A percentile compares a stretch with the other conserved stretches of the same genome.
phyloP scores from a whole-genome alignment of 2,113 vertebrate genomes.

The Vimba vimba region DNA sequence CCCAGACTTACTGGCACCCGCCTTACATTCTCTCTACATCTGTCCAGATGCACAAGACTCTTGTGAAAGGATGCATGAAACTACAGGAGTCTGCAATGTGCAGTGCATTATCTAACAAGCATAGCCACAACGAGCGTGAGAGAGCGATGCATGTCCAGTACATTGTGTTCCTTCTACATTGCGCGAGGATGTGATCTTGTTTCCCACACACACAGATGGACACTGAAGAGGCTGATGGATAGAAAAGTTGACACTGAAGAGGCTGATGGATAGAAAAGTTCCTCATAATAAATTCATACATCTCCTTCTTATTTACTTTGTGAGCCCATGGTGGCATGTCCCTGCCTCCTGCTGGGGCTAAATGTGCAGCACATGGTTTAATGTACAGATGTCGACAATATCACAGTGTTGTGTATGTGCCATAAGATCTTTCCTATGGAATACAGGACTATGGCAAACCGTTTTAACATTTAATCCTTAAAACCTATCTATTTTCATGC shows the following conservation, averaged over 20 bases:
- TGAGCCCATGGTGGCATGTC: neutral
- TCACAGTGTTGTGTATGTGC: neutral
- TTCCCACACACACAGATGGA: neutral
- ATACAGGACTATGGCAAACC: neutral
- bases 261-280: neutral
- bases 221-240: neutral
- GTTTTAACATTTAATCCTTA: no score
- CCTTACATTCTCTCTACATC: neutral
- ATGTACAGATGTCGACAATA: neutral
- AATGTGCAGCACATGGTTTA: constrained; percentile 13
- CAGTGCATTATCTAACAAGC: neutral
- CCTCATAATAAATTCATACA: neutral
- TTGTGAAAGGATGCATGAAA: neutral
- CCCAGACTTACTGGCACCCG: no score
- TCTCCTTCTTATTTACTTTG: neutral
- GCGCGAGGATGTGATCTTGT: neutral
- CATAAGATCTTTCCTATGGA: neutral
- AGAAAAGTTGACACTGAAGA: neutral
- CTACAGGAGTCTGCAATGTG: constrained; percentile 13
- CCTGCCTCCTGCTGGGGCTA: neutral
- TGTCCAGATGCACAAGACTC: neutral
- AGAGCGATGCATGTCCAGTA: neutral
- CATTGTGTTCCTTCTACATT: neutral
- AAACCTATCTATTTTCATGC: no score
- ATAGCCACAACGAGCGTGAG: neutral